These are phyloP conservation scores for Aspidapion aeneum DNA, from an alignment of 2,888 invertebrate genomes.

Conservation along the genomic window DNA sequence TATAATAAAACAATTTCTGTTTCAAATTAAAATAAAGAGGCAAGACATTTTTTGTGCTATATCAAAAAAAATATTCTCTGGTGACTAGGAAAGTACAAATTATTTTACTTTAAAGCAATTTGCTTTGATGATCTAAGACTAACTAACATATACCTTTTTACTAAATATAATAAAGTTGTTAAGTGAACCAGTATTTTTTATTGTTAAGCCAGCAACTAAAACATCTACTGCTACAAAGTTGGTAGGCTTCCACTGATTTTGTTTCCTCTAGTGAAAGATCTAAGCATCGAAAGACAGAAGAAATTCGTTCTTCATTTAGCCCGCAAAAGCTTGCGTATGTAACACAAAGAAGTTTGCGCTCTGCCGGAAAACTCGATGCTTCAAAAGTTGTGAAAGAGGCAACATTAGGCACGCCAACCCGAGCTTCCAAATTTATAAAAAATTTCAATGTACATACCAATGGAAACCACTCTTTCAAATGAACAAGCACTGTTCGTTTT, in stretches of 20 bases:
- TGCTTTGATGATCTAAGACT: too few relatives aligned
- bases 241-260: neutral
- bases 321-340: slow-evolving; percentile 4
- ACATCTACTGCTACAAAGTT: neutral
- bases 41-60: too few relatives aligned
- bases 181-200: neutral
- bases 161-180: too few relatives aligned
- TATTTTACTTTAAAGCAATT: too few relatives aligned
- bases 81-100: too few relatives aligned
- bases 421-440: slow-evolving; percentile 11
- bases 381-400: slow-evolving; percentile 7
- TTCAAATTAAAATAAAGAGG: too few relatives aligned
- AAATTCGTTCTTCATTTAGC: slow-evolving; percentile 1
- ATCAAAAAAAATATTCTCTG: too few relatives aligned
- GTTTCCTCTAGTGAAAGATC: slow-evolving; percentile 1
- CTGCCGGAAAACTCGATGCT: neutral
- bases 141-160: too few relatives aligned
- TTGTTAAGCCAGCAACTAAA: neutral
- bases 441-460: too few relatives aligned
- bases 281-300: neutral
- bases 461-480: neutral
- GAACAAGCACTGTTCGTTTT: slow-evolving; percentile 9
- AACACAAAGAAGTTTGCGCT: neutral
- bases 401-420: neutral
- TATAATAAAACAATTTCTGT: too few relatives aligned